Evolutionary conservation across 2,888 invertebrate genomes (phyloP), one percentile per base, ranked within the genome.

Genomic region (Eudasyphora cyanicolor): DNA sequence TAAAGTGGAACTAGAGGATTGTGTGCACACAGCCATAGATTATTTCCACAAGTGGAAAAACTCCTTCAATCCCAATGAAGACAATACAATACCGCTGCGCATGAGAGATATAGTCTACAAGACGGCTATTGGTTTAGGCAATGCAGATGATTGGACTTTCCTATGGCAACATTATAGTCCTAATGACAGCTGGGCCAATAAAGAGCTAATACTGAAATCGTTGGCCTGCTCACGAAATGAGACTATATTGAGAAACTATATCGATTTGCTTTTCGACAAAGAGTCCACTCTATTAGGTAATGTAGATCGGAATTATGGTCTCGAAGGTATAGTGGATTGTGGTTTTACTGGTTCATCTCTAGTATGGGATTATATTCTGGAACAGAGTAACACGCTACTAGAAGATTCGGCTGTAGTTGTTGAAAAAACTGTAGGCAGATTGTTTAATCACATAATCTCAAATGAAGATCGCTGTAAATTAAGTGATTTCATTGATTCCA

Each of bases 81-180:
- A 92, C 45, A 95, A 95, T 88, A 94, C 94, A 2, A 94, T 97
- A 86, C 95, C 95, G 0, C 93, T 95, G 24, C 95, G 97, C 91
- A 92, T 96, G 8, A 94, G 95, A 0, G 91, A 93, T 32, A 93
- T 94, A 0, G 94, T 96, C 77, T 97, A 96, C 92, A 97, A 97
- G 91, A 94, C 94, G 67, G 95, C 94, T 0, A 93, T 97, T 8
- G 92, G 93, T 7, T 92, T 94, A 85, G 97, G 97, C 57, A 93
- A 93, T 6, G 94, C 94, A 85, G 91, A 92, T 0, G 95, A 96
- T 86, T 97, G 96, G 97, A 92, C 95, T 38, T 97, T 96, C 93
- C 92, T 95, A 17, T 95, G 95, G 93, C 90, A 93, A 12, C 93
- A 94, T 76, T 95, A 95, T 88, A 92, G 93, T 38, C 93, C 95